A percentile compares a stretch with the other conserved stretches of the same genome.
Evolutionary conservation across 2,797 vertebrate genomes (phyloP).

Genomic region (Enteromius thamalakanensis): DNA sequence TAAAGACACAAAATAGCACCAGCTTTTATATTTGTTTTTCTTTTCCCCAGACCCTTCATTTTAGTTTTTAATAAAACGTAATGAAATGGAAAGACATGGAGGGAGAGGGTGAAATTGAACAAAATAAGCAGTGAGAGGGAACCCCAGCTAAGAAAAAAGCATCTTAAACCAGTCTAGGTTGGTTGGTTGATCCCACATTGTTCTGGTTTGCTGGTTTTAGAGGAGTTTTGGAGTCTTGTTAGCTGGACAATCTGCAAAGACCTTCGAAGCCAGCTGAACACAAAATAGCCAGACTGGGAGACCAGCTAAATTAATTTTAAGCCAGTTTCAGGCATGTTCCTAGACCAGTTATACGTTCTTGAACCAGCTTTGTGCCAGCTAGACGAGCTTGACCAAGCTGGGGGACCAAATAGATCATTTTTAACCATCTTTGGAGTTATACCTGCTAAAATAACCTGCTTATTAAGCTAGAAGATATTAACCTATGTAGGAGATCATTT

Average conservation of each 20-base stretch:
- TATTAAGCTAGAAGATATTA: background rate
- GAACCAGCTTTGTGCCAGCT: background rate
- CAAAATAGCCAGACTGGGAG: background rate
- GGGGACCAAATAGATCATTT: background rate
- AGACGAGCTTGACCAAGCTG: background rate
- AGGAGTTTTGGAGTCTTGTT: background rate
- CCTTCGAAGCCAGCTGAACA: background rate
- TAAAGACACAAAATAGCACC: constrained; percentile 46
- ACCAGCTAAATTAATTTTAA: background rate
- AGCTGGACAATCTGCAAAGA: background rate
- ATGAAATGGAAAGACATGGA: constrained; percentile 44
- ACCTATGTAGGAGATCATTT: background rate
- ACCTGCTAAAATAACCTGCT: background rate
- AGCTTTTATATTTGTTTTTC: constrained; percentile 30
- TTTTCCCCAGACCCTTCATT: constrained; percentile 33
- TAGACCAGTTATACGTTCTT: background rate
- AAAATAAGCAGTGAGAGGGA: background rate
- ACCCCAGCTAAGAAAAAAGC: background rate
- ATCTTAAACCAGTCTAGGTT: background rate
- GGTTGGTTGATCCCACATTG: background rate
- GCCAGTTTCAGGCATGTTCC: background rate
- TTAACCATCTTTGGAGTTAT: background rate
- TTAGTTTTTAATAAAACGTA: constrained; percentile 49
- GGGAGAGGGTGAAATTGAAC: background rate
- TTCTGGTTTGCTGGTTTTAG: background rate